Evolutionary conservation across 2,888 invertebrate species (phyloP).

Genomic region (Agrochola circellaris): DNA sequence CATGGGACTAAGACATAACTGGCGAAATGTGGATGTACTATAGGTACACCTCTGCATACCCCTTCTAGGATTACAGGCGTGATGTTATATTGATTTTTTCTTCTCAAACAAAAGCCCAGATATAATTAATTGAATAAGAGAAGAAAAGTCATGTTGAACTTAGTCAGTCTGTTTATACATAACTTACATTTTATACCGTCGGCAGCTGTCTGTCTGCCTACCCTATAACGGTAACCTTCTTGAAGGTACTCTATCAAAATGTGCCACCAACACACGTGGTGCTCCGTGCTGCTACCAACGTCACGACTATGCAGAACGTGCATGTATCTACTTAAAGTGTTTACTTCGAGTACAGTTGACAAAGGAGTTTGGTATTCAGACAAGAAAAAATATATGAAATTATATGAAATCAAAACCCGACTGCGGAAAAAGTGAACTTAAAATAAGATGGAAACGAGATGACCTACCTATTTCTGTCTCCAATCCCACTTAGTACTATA

Average conservation of each 20-base stretch:
- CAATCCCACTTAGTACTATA: no score
- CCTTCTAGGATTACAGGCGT: no score
- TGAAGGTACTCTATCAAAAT: conserved; percentile 37
- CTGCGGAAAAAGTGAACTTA: no score
- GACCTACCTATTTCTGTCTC: no score
- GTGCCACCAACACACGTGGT: conserved; percentile 54
- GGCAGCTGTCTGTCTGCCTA: conserved; percentile 21
- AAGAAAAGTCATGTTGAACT: background rate
- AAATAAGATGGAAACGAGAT: no score
- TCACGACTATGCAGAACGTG: conserved; percentile 58
- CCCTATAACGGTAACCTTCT: conserved; percentile 38
- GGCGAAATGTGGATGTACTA: no score
- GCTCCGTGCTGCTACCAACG: conserved; percentile 16
- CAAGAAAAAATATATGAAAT: background rate
- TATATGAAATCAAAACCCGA: no score
- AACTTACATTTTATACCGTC: background rate
- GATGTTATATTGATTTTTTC: no score
- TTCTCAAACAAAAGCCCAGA: no score
- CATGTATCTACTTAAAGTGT: conserved; percentile 34
- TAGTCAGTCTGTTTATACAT: background rate
- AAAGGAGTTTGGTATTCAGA: background rate
- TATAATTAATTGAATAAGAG: background rate
- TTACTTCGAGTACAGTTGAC: conserved; percentile 31
- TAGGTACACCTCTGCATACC: no score
- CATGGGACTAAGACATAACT: no score